Conservation (phyloP, 1,140 invertebrate species). For the Drosophila murphyi region DNA sequence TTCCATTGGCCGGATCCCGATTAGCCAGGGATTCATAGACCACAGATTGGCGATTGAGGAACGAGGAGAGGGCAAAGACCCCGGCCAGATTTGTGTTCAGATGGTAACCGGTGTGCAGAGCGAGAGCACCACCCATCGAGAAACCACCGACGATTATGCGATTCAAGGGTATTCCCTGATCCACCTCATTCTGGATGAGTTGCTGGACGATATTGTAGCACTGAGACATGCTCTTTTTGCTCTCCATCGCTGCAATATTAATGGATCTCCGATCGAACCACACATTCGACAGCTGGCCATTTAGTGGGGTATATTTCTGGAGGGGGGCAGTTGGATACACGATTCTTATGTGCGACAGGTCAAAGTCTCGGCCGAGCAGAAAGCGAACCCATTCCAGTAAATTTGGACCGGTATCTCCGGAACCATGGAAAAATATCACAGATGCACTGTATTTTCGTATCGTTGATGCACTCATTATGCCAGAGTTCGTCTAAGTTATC, state of each 20-base stretch:
- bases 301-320: constrained; percentile 88
- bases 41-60: constrained; percentile 88
- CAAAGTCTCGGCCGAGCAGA: constrained; percentile 86
- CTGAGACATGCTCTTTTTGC: constrained; percentile 86
- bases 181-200: constrained; percentile 88
- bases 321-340: constrained; percentile 89
- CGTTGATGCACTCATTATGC: constrained; percentile 20
- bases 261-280: constrained; percentile 90
- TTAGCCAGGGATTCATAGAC: constrained; percentile 86
- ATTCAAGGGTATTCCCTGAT: constrained; percentile 87
- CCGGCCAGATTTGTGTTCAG: constrained; percentile 87
- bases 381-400: constrained; percentile 88
- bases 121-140: constrained; percentile 91
- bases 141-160: constrained; percentile 90
- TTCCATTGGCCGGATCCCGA: constrained; percentile 4
- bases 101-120: constrained; percentile 88
- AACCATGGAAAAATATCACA: constrained; percentile 88
- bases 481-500: constrained; percentile 12
- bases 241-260: constrained; percentile 86
- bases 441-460: constrained; percentile 85
- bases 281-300: constrained; percentile 88
- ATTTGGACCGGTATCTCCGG: constrained; percentile 87
- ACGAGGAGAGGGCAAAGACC: constrained; percentile 89
- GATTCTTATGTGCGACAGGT: constrained; percentile 89
- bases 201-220: constrained; percentile 86